Conservation (phyloP, 2,888 invertebrate species). For the Leptarthrus brevirostris region DNA sequence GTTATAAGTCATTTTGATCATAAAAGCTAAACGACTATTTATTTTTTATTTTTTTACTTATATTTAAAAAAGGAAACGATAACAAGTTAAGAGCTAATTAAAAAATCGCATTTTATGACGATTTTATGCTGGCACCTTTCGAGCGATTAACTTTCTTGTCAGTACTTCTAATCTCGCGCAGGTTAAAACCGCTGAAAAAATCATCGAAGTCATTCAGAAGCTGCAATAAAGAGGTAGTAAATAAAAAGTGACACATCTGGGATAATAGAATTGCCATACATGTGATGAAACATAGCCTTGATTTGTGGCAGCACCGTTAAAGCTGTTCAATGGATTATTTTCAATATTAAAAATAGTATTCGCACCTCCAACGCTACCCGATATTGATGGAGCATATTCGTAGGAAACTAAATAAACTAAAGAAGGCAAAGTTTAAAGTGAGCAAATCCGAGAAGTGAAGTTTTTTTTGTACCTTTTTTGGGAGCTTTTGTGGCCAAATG, state of each 20-base stretch:
- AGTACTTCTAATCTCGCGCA: slow-evolving; percentile 57
- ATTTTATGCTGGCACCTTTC: slow-evolving; percentile 32
- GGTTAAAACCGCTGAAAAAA: slow-evolving; percentile 62
- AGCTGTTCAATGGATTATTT: slow-evolving; percentile 22
- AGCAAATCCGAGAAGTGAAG: not conserved
- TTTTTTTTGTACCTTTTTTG: slow-evolving; percentile 12
- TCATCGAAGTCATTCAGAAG: slow-evolving; percentile 64
- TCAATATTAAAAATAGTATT: slow-evolving; percentile 28
- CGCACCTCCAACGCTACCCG: not conserved
- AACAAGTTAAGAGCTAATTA: slow-evolving; percentile 15
- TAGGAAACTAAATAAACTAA: slow-evolving; percentile 50
- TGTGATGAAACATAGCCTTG: slow-evolving; percentile 54
- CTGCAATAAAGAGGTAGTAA: slow-evolving; percentile 56
- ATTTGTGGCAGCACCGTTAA: slow-evolving; percentile 17
- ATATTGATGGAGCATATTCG: slow-evolving; percentile 9
- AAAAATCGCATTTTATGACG: slow-evolving; percentile 6
- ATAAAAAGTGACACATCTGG: slow-evolving; percentile 1
- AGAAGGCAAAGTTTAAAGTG: too few relatives aligned
- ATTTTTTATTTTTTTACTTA: too few relatives aligned
- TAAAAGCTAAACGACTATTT: too few relatives aligned
- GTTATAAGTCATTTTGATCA: too few relatives aligned
- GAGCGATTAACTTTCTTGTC: slow-evolving; percentile 11
- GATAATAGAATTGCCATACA: slow-evolving; percentile 37
- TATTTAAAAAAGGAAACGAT: slow-evolving; percentile 38
- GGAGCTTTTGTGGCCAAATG: slow-evolving; percentile 13